These are phyloP conservation scores for Crossocerus cetratus DNA, from an alignment of 2,888 invertebrate species.

Conservation along the genomic window DNA sequence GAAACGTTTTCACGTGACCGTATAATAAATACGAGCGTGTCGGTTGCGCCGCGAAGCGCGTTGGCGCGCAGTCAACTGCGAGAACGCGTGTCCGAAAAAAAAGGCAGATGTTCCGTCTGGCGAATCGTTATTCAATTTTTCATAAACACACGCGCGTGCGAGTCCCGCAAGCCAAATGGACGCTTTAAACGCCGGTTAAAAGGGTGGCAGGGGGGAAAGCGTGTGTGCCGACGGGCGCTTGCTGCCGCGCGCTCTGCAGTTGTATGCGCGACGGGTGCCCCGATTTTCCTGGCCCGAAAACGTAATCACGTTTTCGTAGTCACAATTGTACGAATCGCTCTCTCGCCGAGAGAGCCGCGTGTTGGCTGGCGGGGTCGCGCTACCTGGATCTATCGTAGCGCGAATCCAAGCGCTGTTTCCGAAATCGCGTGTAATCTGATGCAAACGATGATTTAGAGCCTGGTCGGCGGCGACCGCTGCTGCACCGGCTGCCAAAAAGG, in stretches of 20 bases:
- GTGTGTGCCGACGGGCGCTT: too few relatives aligned
- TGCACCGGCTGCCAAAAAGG: conserved; percentile 23
- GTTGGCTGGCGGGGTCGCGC: neutral
- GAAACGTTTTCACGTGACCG: neutral
- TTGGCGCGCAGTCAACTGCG: neutral
- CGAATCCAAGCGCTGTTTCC: conserved; percentile 45
- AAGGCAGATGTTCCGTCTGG: too few relatives aligned
- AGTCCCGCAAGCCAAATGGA: neutral
- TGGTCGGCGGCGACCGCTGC: conserved; percentile 4
- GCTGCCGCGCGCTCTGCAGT: too few relatives aligned
- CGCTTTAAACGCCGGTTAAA: too few relatives aligned
- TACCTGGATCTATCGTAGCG: conserved; percentile 21
- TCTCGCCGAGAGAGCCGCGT: neutral
- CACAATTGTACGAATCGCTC: conserved; percentile 17
- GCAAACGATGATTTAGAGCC: conserved; percentile 53
- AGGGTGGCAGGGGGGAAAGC: too few relatives aligned
- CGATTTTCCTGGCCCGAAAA: neutral
- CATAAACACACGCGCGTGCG: neutral
- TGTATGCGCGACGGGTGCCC: neutral
- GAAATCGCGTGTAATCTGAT: conserved; percentile 56
- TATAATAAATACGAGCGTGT: neutral
- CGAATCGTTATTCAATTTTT: neutral
- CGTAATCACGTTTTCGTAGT: conserved; percentile 35
- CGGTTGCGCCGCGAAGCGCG: too few relatives aligned
- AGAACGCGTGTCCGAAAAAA: neutral